Conservation (phyloP, 1,140 invertebrate species). For the Bombus affinis region DNA sequence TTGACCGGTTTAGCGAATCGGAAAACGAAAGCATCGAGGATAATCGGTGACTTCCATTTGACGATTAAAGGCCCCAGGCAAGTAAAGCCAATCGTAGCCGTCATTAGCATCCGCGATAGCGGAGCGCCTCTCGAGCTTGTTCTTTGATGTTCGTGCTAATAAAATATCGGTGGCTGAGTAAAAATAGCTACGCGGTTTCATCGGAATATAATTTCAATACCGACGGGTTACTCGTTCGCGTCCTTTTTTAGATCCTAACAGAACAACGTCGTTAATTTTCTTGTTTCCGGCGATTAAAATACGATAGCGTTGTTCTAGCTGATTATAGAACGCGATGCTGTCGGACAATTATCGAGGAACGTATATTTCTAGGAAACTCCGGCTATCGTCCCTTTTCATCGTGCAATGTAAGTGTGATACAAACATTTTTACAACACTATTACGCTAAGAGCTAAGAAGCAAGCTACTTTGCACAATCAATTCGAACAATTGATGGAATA, state of each 20-base stretch:
- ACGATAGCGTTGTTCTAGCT: not conserved
- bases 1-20: constrained; percentile 28
- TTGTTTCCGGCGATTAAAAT: not conserved
- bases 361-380: not conserved
- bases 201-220: constrained; percentile 4
- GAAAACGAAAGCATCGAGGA: not conserved
- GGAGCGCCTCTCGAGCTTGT: not conserved
- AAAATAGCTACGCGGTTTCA: constrained; percentile 14
- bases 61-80: constrained; percentile 19
- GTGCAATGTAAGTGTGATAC: not conserved
- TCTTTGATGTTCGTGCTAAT: constrained; percentile 39
- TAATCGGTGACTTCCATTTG: constrained; percentile 14
- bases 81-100: constrained; percentile 11
- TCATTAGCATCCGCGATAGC: constrained; percentile 31
- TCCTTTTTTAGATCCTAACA: not conserved
- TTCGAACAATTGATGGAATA: not conserved
- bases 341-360: not conserved
- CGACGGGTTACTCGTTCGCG: too few species aligned
- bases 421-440: not conserved
- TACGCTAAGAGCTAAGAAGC: not conserved
- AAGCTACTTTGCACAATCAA: not conserved
- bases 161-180: constrained; percentile 15
- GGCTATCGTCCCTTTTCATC: not conserved
- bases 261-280: not conserved
- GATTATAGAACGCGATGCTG: too few species aligned